These are phyloP conservation scores for Delphinapterus leucas DNA, from an alignment of 2,113 vertebrate species.

Conservation along the genomic window DNA sequence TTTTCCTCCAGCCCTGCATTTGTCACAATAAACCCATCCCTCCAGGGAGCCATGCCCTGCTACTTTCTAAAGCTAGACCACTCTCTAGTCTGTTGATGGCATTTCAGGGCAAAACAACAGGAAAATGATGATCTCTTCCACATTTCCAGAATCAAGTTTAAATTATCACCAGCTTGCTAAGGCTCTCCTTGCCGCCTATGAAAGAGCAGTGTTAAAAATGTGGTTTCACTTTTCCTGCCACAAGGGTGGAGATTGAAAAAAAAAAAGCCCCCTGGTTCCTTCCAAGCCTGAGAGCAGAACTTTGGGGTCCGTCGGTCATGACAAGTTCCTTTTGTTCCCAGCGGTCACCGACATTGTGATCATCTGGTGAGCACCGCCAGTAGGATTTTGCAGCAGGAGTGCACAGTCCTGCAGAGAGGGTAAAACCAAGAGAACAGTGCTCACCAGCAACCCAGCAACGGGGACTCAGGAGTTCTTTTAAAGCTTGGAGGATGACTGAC, in stretches of 20 bases:
- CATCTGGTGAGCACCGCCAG: accelerated
- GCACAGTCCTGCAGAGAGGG: not conserved
- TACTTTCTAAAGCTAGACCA: not conserved
- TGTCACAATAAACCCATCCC: not conserved
- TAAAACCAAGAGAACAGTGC: accelerated
- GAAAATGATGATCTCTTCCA: not conserved
- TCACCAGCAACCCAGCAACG: accelerated
- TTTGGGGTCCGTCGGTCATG: accelerated
- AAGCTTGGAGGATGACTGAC: not conserved
- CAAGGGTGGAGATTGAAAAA: too few species aligned
- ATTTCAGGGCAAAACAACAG: not conserved
- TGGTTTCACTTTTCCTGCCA: not conserved
- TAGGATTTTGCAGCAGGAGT: not conserved
- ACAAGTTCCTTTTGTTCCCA: not conserved
- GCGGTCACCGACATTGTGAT: not conserved
- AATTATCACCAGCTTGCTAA: not conserved
- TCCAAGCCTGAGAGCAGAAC: not conserved
- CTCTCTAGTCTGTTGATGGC: not conserved
- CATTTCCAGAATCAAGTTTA: not conserved
- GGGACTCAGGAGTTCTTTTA: not conserved
- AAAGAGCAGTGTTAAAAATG: not conserved
- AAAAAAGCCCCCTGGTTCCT: not conserved
- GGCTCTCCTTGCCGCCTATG: not conserved
- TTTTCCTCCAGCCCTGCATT: not conserved
- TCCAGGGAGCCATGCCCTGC: not conserved